Conservation (phyloP, 1,140 invertebrate genomes). For the Leptonema lineaticorne region DNA sequence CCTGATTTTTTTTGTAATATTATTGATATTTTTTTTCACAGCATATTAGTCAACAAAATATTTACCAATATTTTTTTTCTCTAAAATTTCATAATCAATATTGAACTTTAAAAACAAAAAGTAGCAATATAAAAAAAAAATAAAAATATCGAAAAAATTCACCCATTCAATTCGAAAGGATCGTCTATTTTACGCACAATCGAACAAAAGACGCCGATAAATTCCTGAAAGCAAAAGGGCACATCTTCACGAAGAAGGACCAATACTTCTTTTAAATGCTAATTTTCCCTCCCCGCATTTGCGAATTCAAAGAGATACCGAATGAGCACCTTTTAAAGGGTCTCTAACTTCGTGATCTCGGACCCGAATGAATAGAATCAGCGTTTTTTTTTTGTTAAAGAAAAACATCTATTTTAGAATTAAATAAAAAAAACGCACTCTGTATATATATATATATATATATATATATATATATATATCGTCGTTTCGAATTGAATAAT, state of each 20-base stretch:
- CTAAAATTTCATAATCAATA: too few relatives aligned
- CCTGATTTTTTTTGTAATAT: too few relatives aligned
- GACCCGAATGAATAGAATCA: neutral
- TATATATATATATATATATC: too few relatives aligned
- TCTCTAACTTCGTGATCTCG: conserved; percentile 9
- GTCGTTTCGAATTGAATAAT: too few relatives aligned
- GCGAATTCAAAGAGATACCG: neutral
- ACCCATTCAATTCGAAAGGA: too few relatives aligned
- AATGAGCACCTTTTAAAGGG: conserved; percentile 1
- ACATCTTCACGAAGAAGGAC: neutral
- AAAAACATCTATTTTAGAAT: too few relatives aligned
- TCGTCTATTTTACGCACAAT: conserved; percentile 5
- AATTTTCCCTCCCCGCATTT: conserved; percentile 8
- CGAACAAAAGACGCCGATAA: conserved; percentile 20
- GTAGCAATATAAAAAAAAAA: too few relatives aligned
- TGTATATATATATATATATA: neutral
- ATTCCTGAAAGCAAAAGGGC: neutral
- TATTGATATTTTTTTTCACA: too few relatives aligned
- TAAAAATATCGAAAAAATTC: too few relatives aligned
- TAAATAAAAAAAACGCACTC: neutral
- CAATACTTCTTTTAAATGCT: conserved; percentile 17
- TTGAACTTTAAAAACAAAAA: too few relatives aligned
- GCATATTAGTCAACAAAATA: too few relatives aligned
- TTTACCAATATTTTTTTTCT: too few relatives aligned
- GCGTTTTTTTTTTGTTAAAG: conserved; percentile 12